Conservation (phyloP, 1,140 invertebrate genomes). For the Trachymyrmex cornetzi region DNA sequence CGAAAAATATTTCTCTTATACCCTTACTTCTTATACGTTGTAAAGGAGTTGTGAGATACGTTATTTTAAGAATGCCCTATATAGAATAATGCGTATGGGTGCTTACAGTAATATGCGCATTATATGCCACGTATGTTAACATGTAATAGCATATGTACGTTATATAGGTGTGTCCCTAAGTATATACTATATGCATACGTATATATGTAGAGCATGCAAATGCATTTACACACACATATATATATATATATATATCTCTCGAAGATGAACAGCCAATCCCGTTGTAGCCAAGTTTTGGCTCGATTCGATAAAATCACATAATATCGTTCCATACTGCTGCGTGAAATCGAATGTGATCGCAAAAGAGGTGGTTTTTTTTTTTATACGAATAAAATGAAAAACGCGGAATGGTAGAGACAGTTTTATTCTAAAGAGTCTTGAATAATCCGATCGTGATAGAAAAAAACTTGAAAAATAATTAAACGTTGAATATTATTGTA, state of each 20-base stretch:
- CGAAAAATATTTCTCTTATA: not conserved
- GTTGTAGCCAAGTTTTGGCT: constrained; percentile 52
- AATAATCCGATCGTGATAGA: not conserved
- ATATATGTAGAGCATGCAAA: not conserved
- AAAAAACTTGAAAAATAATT: not conserved
- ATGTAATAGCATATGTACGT: not conserved
- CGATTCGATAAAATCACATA: constrained; percentile 49
- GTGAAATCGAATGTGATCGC: constrained; percentile 6
- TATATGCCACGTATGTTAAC: not conserved
- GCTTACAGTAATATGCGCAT: not conserved
- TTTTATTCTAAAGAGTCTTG: not conserved
- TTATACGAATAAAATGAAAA: constrained; percentile 13
- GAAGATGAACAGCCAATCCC: constrained; percentile 34
- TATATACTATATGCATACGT: not conserved
- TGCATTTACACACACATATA: not conserved
- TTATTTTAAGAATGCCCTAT: not conserved
- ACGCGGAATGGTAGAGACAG: not conserved
- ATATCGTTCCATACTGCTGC: not conserved
- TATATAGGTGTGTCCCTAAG: not conserved
- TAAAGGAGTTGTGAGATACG: not conserved
- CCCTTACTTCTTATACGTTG: constrained; percentile 2
- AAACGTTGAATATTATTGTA: not conserved
- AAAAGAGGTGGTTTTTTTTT: constrained; percentile 18
- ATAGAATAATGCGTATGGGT: constrained; percentile 10
- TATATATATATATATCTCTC: too few relatives aligned